Conservation (phyloP, 2,888 invertebrate genomes). For the Microdon myrmicae region DNA sequence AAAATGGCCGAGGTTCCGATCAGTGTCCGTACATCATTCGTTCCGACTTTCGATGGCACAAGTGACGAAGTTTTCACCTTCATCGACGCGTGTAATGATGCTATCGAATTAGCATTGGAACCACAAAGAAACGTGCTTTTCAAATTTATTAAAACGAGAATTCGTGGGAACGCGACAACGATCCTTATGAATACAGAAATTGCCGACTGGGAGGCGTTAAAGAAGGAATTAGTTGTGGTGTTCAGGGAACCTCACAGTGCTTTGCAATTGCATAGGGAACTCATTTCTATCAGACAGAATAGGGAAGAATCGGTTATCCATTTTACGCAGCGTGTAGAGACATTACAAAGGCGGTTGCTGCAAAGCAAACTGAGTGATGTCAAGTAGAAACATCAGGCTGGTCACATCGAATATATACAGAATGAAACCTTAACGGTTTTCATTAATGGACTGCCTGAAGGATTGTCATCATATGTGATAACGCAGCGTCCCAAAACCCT, state of each 20-base stretch:
- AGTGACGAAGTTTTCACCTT: too few species aligned
- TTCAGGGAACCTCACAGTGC: conserved; percentile 4
- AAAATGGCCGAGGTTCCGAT: too few species aligned
- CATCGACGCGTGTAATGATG: too few species aligned
- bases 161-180: not conserved
- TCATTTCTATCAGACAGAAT: conserved; percentile 5
- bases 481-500: conserved; percentile 5
- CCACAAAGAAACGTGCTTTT: conserved; percentile 7
- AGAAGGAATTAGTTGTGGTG: not conserved
- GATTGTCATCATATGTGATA: too few species aligned
- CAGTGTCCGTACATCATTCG: too few species aligned
- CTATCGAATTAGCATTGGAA: too few species aligned
- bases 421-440: conserved; percentile 8
- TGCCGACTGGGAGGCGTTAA: not conserved
- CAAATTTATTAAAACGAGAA: conserved; percentile 15
- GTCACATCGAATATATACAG: conserved; percentile 6
- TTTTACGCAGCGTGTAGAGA: not conserved
- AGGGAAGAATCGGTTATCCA: conserved; percentile 1
- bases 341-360: conserved; percentile 1
- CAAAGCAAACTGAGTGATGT: not conserved
- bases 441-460: too few species aligned
- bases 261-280: conserved; percentile 3
- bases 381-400: conserved; percentile 1
- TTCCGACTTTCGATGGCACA: too few species aligned
- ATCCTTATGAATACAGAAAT: conserved; percentile 6